Evolutionary conservation across 1,140 invertebrate genomes (phyloP), one percentile per base, ranked within the genome.

Genomic region (Sesamia nonagrioides): DNA sequence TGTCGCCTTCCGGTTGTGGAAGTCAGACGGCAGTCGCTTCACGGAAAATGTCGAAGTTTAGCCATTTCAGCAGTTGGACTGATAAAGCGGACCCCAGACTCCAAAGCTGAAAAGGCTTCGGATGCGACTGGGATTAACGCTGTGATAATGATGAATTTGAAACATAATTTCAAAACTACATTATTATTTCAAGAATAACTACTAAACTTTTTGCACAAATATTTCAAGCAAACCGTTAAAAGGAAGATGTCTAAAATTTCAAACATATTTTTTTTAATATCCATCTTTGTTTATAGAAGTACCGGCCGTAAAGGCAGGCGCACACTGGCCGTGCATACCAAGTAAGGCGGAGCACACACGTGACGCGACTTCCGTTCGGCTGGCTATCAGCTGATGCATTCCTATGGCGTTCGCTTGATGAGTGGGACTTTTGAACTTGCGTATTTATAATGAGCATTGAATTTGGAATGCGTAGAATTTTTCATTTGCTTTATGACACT

Each of bases 361-460:
- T 90, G 89, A 90, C 82, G 87, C 78, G 77, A 87, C 84, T 88
- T 90, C 89, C 89, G 89, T 58, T 61, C 66, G 40, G 50, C 15
- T 27, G 11, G 27, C 21, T 5, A 66, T 73, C 81, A 77, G 73
- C 77, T 82, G 77, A 68, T 73, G 48, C 21, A 78, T 78, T 74
- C 56, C 72, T 61, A 48, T 45, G 2, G 18, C 13, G 37, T 74
- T 27, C 35, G 48, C 13, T 69, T 27, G 42, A 56, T 54, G 2
- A 37, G 69, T 37, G 7, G n/a, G 5, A 40, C 13, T 54, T 72
- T 40, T 37, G 18, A 69, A 69, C 42, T n/a, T 66, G 15, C 37
- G 0, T 11, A 27, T 27, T 66, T 45, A 37, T 66, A 42, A 21
- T 11, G n/a, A 42, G 13, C 21, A 42, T 13, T 17, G n/a, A 17